These are phyloP conservation scores for Mythimna lalbum DNA, from an alignment of 2,888 invertebrate species.

Conservation along the genomic window DNA sequence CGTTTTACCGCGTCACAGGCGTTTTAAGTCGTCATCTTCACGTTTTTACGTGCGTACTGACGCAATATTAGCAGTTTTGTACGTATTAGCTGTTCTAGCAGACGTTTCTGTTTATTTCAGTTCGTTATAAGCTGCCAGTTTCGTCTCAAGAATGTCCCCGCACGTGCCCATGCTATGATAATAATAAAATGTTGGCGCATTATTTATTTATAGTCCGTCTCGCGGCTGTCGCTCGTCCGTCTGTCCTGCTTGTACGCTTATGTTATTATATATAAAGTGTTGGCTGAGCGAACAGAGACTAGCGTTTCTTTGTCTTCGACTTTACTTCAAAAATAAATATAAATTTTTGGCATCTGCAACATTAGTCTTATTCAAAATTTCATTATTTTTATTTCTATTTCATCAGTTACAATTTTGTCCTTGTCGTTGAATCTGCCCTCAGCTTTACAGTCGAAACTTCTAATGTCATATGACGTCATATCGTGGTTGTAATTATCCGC, in stretches of 20 bases:
- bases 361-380: neutral
- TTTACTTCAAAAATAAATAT: conserved; percentile 16
- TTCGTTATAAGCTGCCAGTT: conserved; percentile 80
- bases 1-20: conserved; percentile 46
- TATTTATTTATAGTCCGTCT: conserved; percentile 90
- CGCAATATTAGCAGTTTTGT: conserved; percentile 52
- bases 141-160: conserved; percentile 84
- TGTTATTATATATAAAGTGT: conserved; percentile 79
- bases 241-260: conserved; percentile 79
- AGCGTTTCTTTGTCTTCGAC: conserved; percentile 62
- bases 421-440: neutral
- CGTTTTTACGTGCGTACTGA: conserved; percentile 60
- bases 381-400: neutral
- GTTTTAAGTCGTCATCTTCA: conserved; percentile 51
- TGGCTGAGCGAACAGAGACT: conserved; percentile 63
- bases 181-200: conserved; percentile 91
- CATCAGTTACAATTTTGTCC: neutral
- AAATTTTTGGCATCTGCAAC: conserved; percentile 13
- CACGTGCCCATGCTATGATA: conserved; percentile 89
- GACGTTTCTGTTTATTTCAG: conserved; percentile 77
- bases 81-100: conserved; percentile 59
- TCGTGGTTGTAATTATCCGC: conserved; percentile 52
- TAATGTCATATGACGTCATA: conserved; percentile 54
- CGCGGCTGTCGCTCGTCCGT: conserved; percentile 90
- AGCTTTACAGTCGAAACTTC: conserved; percentile 4